Evolutionary conservation across 1,140 invertebrate genomes (phyloP).

Genomic region (Drosophila eugracilis): DNA sequence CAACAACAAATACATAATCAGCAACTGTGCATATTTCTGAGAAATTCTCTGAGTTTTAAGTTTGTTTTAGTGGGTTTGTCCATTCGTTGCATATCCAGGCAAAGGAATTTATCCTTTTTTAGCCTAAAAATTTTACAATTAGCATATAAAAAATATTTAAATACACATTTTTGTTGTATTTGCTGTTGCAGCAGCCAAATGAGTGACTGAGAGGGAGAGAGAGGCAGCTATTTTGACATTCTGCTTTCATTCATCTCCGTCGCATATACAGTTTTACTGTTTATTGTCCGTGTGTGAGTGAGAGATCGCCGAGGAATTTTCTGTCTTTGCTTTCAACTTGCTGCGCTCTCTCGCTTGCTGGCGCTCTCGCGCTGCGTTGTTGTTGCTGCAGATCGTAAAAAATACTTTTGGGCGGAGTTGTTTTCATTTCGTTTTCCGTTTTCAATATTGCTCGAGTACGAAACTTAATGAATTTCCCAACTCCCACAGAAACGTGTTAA

Average conservation of each 20-base stretch:
- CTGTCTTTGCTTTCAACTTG: slow-evolving; percentile 63
- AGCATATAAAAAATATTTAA: slow-evolving; percentile 76
- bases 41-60: slow-evolving; percentile 43
- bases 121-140: slow-evolving; percentile 42
- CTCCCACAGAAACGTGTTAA: slow-evolving; percentile 54
- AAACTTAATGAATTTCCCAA: slow-evolving; percentile 46
- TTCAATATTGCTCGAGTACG: slow-evolving; percentile 40
- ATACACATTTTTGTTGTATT: slow-evolving; percentile 56
- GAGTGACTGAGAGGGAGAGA: slow-evolving; percentile 38
- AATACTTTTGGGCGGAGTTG: slow-evolving; percentile 76
- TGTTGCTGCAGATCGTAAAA: slow-evolving; percentile 44
- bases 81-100: slow-evolving; percentile 10
- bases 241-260: slow-evolving; percentile 82
- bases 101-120: slow-evolving; percentile 29
- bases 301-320: slow-evolving; percentile 71
- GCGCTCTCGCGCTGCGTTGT: slow-evolving; percentile 33
- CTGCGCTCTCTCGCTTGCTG: slow-evolving; percentile 44
- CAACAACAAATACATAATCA: slow-evolving; percentile 69
- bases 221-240: slow-evolving; percentile 72
- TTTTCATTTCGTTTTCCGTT: slow-evolving; percentile 74
- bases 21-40: slow-evolving; percentile 77
- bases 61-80: slow-evolving; percentile 10
- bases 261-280: slow-evolving; percentile 48
- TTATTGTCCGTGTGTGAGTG: slow-evolving; percentile 36
- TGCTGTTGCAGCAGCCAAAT: slow-evolving; percentile 66